These are phyloP conservation scores for Rynchops niger DNA, from an alignment of 2,113 vertebrate genomes.

Conservation along the genomic window DNA sequence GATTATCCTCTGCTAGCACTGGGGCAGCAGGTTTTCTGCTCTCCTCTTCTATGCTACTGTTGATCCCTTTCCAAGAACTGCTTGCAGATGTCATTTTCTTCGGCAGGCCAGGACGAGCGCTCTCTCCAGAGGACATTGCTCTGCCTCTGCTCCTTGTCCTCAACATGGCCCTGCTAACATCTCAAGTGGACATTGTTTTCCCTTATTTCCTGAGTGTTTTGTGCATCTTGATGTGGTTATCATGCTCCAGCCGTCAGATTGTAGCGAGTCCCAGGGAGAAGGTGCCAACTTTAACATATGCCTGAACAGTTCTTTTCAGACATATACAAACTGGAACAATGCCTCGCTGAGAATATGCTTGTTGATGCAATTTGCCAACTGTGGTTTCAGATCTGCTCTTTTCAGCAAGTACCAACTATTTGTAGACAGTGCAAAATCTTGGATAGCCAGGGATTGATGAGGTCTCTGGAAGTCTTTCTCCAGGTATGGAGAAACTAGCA, in stretches of 20 bases:
- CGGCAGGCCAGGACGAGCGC: rapidly evolving
- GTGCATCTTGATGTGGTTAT: neutral
- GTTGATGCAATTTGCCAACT: conserved; percentile 70
- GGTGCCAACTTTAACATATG: conserved; percentile 67
- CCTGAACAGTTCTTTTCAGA: conserved; percentile 67
- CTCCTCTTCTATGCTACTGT: neutral
- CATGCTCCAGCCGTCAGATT: conserved; percentile 43
- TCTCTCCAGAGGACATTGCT: neutral
- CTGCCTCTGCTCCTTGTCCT: neutral
- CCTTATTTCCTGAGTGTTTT: neutral
- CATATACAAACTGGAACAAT: conserved; percentile 69
- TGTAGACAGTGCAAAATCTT: conserved; percentile 47
- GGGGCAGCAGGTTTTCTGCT: neutral
- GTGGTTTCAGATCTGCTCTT: conserved; percentile 66
- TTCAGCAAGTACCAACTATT: conserved; percentile 52
- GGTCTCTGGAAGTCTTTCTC: neutral
- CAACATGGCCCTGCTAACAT: rapidly evolving
- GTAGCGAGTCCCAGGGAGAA: conserved; percentile 51
- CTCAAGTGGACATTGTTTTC: conserved; percentile 43
- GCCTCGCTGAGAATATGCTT: conserved; percentile 65
- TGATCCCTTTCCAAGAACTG: neutral
- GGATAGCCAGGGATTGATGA: rapidly evolving
- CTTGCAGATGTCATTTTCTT: neutral
- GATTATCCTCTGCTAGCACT: neutral
- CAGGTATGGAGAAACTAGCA: neutral